These are phyloP conservation scores for Pseudochirops cupreus DNA, from an alignment of 2,797 vertebrate species.

Conservation along the genomic window DNA sequence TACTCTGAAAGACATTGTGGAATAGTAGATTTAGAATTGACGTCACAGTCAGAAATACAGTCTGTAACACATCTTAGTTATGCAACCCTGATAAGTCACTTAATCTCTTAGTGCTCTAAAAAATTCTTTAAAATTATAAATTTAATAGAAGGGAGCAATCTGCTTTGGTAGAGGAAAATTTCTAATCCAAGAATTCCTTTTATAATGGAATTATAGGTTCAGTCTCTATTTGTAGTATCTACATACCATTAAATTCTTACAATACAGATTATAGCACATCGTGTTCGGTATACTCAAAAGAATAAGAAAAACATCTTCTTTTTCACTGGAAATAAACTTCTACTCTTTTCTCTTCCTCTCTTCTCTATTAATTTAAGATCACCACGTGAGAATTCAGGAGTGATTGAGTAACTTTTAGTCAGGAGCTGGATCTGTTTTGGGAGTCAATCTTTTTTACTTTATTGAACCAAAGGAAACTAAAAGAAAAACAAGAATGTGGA, in stretches of 20 bases:
- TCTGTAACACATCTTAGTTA: background rate
- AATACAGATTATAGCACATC: background rate
- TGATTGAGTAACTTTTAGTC: conserved; percentile 23
- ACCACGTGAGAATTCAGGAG: conserved; percentile 24
- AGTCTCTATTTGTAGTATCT: background rate
- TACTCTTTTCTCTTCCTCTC: conserved; percentile 27
- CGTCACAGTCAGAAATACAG: background rate
- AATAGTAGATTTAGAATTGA: background rate
- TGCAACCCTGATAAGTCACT: background rate
- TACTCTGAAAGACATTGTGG: background rate
- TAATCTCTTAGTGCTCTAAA: background rate
- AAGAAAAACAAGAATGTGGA: conserved; percentile 37
- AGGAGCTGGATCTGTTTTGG: conserved; percentile 44
- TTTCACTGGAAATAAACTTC: conserved; percentile 7
- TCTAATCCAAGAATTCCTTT: background rate
- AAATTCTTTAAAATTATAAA: background rate
- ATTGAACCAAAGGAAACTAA: background rate
- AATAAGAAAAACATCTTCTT: background rate
- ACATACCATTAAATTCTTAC: background rate
- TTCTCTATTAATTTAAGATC: conserved; percentile 21
- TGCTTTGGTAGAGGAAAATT: background rate
- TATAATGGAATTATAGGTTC: background rate
- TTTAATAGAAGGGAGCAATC: background rate
- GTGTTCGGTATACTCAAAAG: background rate
- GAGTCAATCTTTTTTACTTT: conserved; percentile 46